Percentiles rank a stretch among this genome's conserved stretches.
Conservation (phyloP, 35 echinoderm and acorn worm species). For the Heliocidaris tuberculata region DNA sequence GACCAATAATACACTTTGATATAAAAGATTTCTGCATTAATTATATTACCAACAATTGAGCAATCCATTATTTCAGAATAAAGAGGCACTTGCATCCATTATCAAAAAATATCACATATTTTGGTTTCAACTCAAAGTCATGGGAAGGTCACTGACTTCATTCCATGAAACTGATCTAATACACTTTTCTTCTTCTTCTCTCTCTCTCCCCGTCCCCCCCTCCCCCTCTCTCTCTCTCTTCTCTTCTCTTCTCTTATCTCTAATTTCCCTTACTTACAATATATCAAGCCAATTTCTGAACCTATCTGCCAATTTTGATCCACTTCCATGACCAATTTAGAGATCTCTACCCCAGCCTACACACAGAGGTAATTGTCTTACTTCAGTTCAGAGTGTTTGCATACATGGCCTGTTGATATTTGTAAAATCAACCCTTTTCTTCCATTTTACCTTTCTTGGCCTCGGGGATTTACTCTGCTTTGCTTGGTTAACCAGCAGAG, state of each 20-base stretch:
- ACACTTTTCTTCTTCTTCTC: not conserved
- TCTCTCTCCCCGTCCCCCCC: not conserved
- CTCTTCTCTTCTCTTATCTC: not conserved
- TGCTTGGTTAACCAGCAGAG: not conserved
- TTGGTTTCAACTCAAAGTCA: too few species aligned
- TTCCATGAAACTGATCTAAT: not conserved
- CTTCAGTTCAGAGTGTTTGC: not conserved
- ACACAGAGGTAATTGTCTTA: not conserved
- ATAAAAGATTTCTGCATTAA: too few species aligned
- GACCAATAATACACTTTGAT: too few species aligned
- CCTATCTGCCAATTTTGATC: not conserved
- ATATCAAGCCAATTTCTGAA: constrained; percentile 19
- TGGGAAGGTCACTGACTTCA: not conserved
- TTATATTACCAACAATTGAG: too few species aligned
- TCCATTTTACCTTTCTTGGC: not conserved
- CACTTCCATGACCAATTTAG: constrained; percentile 28
- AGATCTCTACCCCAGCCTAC: not conserved
- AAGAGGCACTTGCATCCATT: too few species aligned
- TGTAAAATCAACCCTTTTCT: not conserved
- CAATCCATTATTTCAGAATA: too few species aligned
- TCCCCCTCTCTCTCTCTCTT: not conserved
- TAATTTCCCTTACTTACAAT: not conserved
- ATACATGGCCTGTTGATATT: not conserved
- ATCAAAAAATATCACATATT: too few species aligned
- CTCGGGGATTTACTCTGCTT: not conserved